Evolutionary conservation across 2,797 vertebrate species (phyloP).

Genomic region (Discoglossus pictus): DNA sequence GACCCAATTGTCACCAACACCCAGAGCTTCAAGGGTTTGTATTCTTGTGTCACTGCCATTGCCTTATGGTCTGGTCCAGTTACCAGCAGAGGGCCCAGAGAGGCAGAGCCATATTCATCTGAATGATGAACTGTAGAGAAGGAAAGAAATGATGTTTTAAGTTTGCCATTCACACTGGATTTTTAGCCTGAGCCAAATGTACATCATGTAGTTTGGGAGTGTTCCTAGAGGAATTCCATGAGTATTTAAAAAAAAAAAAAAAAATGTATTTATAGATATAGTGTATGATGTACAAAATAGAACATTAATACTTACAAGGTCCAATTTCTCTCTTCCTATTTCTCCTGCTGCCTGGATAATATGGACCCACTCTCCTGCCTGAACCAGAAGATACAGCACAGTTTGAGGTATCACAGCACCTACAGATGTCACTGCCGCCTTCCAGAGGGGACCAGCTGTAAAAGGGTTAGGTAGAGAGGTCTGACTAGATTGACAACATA

Average conservation of each 20-base stretch:
- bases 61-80: neutral
- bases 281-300: neutral
- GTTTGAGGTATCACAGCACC: constrained; percentile 12
- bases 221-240: no score
- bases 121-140: neutral
- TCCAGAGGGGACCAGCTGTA: constrained; percentile 64
- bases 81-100: neutral
- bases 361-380: neutral
- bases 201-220: no score
- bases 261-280: neutral
- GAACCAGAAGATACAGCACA: neutral
- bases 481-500: no score
- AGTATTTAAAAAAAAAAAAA: neutral
- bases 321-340: neutral
- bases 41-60: neutral
- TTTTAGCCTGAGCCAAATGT: no score
- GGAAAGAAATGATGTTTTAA: no score
- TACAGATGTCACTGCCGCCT: constrained; percentile 25
- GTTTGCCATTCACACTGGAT: no score
- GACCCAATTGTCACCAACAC: neutral
- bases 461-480: neutral
- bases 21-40: neutral
- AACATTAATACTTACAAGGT: neutral
- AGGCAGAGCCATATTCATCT: neutral
- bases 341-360: neutral